Evolutionary conservation across 2,113 vertebrate genomes (phyloP).

Genomic region (Pipra filicauda): DNA sequence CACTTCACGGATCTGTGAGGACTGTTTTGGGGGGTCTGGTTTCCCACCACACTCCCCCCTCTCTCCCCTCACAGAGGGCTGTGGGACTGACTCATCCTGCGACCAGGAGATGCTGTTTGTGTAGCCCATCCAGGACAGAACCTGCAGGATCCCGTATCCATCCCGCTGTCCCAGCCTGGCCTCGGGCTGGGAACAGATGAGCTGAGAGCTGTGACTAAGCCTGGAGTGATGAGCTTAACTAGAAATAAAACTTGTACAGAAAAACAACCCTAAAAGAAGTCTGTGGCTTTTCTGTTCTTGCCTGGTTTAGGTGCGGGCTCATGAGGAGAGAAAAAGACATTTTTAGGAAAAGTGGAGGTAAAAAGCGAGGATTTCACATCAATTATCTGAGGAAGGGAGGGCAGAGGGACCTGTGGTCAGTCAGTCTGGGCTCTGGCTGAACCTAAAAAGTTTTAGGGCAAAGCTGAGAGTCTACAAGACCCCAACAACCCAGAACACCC

Average conservation of each 20-base stretch:
- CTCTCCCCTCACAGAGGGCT: conserved; percentile 44
- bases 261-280: background rate
- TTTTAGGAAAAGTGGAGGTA: background rate
- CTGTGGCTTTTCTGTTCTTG: rapidly evolving
- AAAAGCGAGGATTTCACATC: background rate
- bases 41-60: background rate
- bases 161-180: rapidly evolving
- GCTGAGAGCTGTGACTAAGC: background rate
- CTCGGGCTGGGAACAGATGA: rapidly evolving
- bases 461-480: background rate
- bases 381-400: rapidly evolving
- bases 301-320: background rate
- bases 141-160: rapidly evolving
- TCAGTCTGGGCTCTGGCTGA: background rate
- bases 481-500: rapidly evolving
- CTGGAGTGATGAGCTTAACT: background rate
- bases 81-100: conserved; percentile 42
- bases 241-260: conserved; percentile 44
- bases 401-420: background rate
- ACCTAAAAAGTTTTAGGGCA: background rate
- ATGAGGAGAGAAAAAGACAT: background rate
- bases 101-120: conserved; percentile 44
- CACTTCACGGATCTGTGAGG: no score
- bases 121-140: background rate
- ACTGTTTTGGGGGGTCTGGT: background rate